phyloP scores from a whole-genome alignment of 2,888 invertebrate genomes.

The Choreutis nemorana region DNA sequence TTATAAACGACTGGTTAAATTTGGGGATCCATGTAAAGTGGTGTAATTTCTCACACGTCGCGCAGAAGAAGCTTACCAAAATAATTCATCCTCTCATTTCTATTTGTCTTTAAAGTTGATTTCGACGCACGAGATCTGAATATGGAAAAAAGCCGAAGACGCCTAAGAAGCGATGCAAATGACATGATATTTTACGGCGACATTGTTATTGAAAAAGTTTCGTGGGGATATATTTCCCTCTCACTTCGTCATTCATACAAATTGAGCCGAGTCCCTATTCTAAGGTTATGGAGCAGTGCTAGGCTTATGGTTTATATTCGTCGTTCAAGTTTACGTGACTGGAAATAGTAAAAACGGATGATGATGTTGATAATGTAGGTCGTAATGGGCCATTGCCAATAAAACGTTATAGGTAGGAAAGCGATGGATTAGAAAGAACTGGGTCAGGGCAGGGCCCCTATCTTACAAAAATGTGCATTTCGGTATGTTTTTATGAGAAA shows the following conservation, averaged over 20 bases:
- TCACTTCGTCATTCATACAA: slow-evolving; percentile 30
- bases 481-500: too few species aligned
- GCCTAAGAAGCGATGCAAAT: slow-evolving; percentile 21
- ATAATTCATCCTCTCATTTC: slow-evolving; percentile 64
- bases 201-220: slow-evolving; percentile 38
- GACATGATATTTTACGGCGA: slow-evolving; percentile 29
- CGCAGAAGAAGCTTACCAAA: slow-evolving; percentile 54
- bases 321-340: slow-evolving; percentile 63
- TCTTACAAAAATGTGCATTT: slow-evolving; percentile 58
- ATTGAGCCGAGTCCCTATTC: slow-evolving; percentile 29
- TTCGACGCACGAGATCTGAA: slow-evolving; percentile 19
- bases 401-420: slow-evolving; percentile 67
- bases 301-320: slow-evolving; percentile 54
- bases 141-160: slow-evolving; percentile 20
- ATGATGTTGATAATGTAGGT: slow-evolving; percentile 66
- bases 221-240: slow-evolving; percentile 25
- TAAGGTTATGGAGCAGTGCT: slow-evolving; percentile 20
- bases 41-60: slow-evolving; percentile 63
- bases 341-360: slow-evolving; percentile 66
- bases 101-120: slow-evolving; percentile 60
- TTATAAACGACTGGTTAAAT: slow-evolving; percentile 61
- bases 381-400: slow-evolving; percentile 64
- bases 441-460: slow-evolving; percentile 55
- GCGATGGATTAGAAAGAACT: slow-evolving; percentile 63
- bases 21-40: slow-evolving; percentile 61